phyloP scores from a whole-genome alignment of 2,888 invertebrate species.

The Drosophila aldrichi region DNA sequence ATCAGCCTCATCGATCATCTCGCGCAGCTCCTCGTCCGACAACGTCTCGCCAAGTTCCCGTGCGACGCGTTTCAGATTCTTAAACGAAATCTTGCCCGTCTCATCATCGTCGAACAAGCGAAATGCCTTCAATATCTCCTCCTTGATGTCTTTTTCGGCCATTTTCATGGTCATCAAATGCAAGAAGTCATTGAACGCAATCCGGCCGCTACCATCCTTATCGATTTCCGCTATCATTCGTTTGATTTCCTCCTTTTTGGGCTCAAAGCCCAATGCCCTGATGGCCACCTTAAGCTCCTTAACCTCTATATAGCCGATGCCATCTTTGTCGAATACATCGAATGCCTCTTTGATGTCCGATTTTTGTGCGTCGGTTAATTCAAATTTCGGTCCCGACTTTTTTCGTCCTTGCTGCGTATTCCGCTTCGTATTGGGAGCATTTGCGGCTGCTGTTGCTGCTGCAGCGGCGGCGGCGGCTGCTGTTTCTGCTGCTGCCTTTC shows the following conservation, averaged over 20 bases:
- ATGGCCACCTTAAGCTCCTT: constrained; percentile 98
- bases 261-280: constrained; percentile 98
- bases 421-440: constrained; percentile 51
- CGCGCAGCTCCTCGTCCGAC: constrained; percentile 97
- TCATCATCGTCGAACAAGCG: constrained; percentile 98
- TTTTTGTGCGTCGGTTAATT: constrained; percentile 95
- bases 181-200: constrained; percentile 95
- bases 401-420: constrained; percentile 86
- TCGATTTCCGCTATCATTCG: constrained; percentile 96
- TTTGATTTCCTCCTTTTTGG: constrained; percentile 98
- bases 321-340: constrained; percentile 96
- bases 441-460: constrained; percentile 25
- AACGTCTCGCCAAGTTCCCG: constrained; percentile 97
- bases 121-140: constrained; percentile 99
- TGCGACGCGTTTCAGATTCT: constrained; percentile 97
- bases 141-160: constrained; percentile 97
- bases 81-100: constrained; percentile 97
- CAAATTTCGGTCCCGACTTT: constrained; percentile 91
- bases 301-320: constrained; percentile 94
- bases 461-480: constrained; percentile 13
- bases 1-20: constrained; percentile 99
- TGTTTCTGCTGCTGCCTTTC: constrained; percentile 7
- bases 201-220: constrained; percentile 92
- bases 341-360: constrained; percentile 98
- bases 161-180: constrained; percentile 96